phyloP scores from a whole-genome alignment of 2,888 invertebrate genomes.

The Rhabditoides inermis region DNA sequence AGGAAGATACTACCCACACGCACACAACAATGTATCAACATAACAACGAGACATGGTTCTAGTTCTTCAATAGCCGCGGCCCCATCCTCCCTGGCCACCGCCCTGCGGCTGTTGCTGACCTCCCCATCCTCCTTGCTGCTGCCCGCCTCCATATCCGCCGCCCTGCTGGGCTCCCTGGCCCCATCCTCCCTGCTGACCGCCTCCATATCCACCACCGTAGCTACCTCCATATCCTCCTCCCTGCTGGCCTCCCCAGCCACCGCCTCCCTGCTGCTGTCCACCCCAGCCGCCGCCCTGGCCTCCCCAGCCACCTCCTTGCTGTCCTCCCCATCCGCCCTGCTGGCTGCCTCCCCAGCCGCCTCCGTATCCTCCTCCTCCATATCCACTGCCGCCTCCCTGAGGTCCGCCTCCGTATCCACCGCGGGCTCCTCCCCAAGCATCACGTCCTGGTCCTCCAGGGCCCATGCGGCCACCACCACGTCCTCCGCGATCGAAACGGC shows the following conservation, averaged over 20 bases:
- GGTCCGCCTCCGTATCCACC: constrained; percentile 4
- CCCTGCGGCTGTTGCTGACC: neutral
- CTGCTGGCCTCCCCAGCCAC: neutral
- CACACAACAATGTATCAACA: too few species aligned
- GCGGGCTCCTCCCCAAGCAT: neutral
- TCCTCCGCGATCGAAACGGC: constrained; percentile 15
- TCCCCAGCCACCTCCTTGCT: neutral
- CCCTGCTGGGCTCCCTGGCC: neutral
- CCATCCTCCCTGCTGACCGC: neutral
- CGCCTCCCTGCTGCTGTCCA: neutral
- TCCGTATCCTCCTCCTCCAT: neutral
- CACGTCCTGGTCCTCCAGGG: neutral
- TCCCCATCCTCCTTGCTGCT: constrained; percentile 5
- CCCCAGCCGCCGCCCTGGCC: neutral
- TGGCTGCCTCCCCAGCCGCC: neutral
- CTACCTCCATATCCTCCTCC: neutral
- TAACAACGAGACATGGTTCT: too few species aligned
- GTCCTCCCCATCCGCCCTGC: neutral
- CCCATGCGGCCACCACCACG: constrained; percentile 1
- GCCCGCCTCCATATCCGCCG: neutral
- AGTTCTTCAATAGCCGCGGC: too few species aligned
- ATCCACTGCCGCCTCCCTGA: neutral
- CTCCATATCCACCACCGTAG: constrained; percentile 3
- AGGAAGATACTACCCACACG: too few species aligned
- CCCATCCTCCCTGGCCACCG: too few species aligned